Base-by-base conservation (phyloP, 2,888 invertebrate species). In the Tiliacea aurago region DNA sequence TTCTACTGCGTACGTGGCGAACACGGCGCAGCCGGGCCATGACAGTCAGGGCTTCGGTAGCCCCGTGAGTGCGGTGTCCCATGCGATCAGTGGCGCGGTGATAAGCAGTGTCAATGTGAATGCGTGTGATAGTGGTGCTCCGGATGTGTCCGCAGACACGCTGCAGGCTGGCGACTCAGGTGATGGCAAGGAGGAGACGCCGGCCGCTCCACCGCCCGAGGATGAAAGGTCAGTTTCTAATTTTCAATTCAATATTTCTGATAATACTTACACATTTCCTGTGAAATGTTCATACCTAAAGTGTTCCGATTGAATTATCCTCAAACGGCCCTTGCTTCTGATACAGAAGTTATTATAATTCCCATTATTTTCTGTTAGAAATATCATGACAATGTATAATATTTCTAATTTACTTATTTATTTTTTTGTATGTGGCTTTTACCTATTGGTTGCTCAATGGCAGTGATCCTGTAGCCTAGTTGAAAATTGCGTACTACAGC, bases 1-100 rank as follows among this genome's bases (percentile, higher is more conserved):
- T 84, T 95, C 96, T 23, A 92, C 94, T 7, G 94, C 94, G 64
- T 95, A 95, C 68, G 94, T 92, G 72, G 87, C 90, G 49, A 95
- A 93, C 80, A 84, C 93, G 62, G 89, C 92, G 43, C 94, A 93
- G 85, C 90, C 94, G 23, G 93, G 92, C 81, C 95, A 93, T 87
- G 96, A 96, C 84, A 93, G 93, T 89, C 96, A 96, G 89, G 94
- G 95, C 90, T 96, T 96, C 85, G 96, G 96, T 69, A 96, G 96
- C 91, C 96, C 96, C 63, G 96, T 96, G 84, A 96, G 95, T 96
- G 96, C 93, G 53, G 94, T 95, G 92, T 95, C 96, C 86, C 96
- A 96, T 85, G 93, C 94, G 66, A 93, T 95, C 73, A 96, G 94
- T 95, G 93, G 95, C 87, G 89, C 89, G 69, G 95, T 95, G 89